Conservation (phyloP, 2,113 vertebrate species). For the Rhinichthys klamathensis region DNA sequence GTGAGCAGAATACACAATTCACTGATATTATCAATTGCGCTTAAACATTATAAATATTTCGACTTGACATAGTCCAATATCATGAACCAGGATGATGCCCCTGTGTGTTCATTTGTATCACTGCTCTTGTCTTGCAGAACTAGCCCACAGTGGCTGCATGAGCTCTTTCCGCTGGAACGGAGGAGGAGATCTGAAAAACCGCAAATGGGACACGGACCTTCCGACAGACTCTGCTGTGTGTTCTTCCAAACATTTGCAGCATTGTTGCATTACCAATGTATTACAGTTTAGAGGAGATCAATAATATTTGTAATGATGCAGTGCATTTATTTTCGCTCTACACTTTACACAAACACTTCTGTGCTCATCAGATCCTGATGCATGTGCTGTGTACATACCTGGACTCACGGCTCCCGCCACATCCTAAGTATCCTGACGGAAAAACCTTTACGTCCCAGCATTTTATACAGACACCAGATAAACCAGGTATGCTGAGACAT, state of each 20-base stretch:
- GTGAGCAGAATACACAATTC: constrained; percentile 63
- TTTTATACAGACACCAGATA: constrained; percentile 91
- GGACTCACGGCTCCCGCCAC: constrained; percentile 92
- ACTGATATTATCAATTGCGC: not conserved
- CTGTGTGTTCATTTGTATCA: not conserved
- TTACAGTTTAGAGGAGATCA: not conserved
- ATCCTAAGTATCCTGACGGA: constrained; percentile 94
- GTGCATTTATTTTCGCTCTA: not conserved
- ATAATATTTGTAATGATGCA: not conserved
- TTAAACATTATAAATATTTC: not conserved
- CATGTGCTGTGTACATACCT: constrained; percentile 95
- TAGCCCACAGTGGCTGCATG: constrained; percentile 97
- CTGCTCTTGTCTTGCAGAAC: constrained; percentile 75
- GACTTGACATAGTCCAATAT: not conserved
- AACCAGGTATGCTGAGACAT: constrained; percentile 81
- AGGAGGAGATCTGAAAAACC: constrained; percentile 89
- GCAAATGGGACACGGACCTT: constrained; percentile 95
- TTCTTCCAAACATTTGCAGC: constrained; percentile 10
- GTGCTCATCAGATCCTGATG: constrained; percentile 85
- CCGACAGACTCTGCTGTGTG: constrained; percentile 93
- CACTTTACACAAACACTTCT: not conserved
- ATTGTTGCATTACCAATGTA: not conserved
- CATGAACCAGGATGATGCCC: not conserved
- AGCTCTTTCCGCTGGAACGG: constrained; percentile 94
- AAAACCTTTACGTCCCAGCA: constrained; percentile 97